Percentiles rank a stretch among this genome's conserved stretches.
These are phyloP conservation scores for Drosophila multiciliata DNA, from an alignment of 2,888 invertebrate genomes.

Conservation along the genomic window DNA sequence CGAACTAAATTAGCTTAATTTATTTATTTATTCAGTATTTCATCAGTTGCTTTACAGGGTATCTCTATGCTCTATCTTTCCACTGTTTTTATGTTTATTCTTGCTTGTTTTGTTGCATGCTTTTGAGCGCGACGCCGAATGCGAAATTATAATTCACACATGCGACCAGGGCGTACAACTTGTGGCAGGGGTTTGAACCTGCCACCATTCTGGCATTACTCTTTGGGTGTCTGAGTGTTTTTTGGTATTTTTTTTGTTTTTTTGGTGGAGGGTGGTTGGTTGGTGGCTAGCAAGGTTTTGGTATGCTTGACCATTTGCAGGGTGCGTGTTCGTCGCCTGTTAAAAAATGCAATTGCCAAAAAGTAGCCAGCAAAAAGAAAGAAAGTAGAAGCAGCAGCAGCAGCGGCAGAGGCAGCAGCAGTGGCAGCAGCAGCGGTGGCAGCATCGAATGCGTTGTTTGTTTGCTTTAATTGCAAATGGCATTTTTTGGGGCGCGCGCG, in stretches of 20 bases:
- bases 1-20: rapidly evolving
- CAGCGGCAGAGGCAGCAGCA: background rate
- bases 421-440: conserved; percentile 13
- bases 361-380: conserved; percentile 74
- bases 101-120: conserved; percentile 63
- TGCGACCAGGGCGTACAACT: conserved; percentile 64
- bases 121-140: conserved; percentile 75
- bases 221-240: conserved; percentile 33
- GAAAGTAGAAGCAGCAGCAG: conserved; percentile 28
- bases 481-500: conserved; percentile 67
- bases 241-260: background rate
- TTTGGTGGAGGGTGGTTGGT: background rate
- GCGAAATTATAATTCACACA: conserved; percentile 82
- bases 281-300: background rate
- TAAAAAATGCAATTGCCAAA: conserved; percentile 82
- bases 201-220: conserved; percentile 12
- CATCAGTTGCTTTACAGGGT: conserved; percentile 12
- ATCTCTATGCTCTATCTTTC: conserved; percentile 9
- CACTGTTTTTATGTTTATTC: background rate
- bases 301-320: conserved; percentile 55
- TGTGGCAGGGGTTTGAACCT: conserved; percentile 15
- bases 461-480: conserved; percentile 81
- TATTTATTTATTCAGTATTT: no score
- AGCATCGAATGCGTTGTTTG: conserved; percentile 64
- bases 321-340: conserved; percentile 58